Conservation (phyloP, 2,888 invertebrate species). For the Hyppa rectilinea region DNA sequence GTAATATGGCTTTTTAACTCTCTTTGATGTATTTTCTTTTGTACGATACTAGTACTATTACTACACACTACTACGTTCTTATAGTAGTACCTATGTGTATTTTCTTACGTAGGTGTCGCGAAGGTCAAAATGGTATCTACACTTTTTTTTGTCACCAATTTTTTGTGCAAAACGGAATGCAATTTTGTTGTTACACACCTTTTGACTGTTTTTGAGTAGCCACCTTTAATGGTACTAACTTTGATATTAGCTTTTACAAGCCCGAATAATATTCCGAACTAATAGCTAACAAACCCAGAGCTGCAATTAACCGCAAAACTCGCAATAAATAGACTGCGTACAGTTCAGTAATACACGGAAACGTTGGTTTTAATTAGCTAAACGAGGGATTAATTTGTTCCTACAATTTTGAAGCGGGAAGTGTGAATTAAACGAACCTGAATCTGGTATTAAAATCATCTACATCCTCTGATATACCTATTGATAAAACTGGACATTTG, state of each 20-base stretch:
- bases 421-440: not conserved
- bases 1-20: not conserved
- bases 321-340: not conserved
- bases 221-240: not conserved
- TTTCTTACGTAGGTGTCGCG: not conserved
- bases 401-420: not conserved
- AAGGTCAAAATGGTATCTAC: not conserved
- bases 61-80: too few species aligned
- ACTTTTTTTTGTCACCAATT: not conserved
- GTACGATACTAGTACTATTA: too few species aligned
- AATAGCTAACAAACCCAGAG: not conserved
- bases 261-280: not conserved
- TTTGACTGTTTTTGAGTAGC: not conserved
- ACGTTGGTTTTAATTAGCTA: not conserved
- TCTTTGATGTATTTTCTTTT: not conserved
- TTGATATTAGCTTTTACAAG: not conserved
- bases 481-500: not conserved
- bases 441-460: not conserved
- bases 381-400: not conserved
- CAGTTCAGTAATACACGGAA: conserved; percentile 13
- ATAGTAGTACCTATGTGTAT: too few species aligned
- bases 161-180: not conserved
- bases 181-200: not conserved
- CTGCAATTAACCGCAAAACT: conserved; percentile 14
- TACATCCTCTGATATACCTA: not conserved